Evolutionary conservation across 2,888 invertebrate genomes (phyloP).

Genomic region (Drosophila antonietae): DNA sequence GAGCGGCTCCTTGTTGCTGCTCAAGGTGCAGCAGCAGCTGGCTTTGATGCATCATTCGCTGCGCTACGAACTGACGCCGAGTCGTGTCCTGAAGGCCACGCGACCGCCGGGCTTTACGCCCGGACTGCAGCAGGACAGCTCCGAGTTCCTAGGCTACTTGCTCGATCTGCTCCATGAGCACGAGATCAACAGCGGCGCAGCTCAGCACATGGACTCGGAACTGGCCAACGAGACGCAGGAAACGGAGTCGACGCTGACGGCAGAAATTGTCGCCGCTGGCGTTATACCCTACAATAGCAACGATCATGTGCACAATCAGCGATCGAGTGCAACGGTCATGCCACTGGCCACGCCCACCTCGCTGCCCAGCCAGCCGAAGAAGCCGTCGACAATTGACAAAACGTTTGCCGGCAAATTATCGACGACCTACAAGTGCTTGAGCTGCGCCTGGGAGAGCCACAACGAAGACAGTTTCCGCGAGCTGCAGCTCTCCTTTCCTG

Average conservation of each 20-base stretch:
- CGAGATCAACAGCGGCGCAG: conserved; percentile 84
- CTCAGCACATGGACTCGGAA: conserved; percentile 30
- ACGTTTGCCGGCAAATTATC: conserved; percentile 91
- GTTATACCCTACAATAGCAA: conserved; percentile 66
- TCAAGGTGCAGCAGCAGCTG: conserved; percentile 90
- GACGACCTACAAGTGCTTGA: conserved; percentile 90
- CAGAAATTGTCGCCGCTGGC: conserved; percentile 55
- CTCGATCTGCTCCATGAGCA: conserved; percentile 89
- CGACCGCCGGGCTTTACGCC: conserved; percentile 91
- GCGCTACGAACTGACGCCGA: conserved; percentile 89
- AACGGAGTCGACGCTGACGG: conserved; percentile 7
- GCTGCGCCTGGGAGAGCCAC: conserved; percentile 89
- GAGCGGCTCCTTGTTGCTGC: conserved; percentile 86
- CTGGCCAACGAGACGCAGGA: conserved; percentile 26
- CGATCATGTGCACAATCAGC: conserved; percentile 34
- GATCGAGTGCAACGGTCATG: conserved; percentile 27
- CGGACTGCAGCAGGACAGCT: conserved; percentile 94
- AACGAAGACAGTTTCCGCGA: conserved; percentile 93
- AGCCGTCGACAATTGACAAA: conserved; percentile 86
- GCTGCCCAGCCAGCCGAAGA: conserved; percentile 24
- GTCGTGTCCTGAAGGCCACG: conserved; percentile 89
- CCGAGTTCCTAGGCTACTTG: conserved; percentile 91
- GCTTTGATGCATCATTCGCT: conserved; percentile 89
- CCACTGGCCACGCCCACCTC: conserved; percentile 44
- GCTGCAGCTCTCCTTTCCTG: conserved; percentile 91